A percentile compares a stretch with the other conserved stretches of the same genome.
phyloP scores from a whole-genome alignment of 30 jellyfish, hydroid and myxozoan genomes.

The Aurelia aurita complex sp. Pacific region DNA sequence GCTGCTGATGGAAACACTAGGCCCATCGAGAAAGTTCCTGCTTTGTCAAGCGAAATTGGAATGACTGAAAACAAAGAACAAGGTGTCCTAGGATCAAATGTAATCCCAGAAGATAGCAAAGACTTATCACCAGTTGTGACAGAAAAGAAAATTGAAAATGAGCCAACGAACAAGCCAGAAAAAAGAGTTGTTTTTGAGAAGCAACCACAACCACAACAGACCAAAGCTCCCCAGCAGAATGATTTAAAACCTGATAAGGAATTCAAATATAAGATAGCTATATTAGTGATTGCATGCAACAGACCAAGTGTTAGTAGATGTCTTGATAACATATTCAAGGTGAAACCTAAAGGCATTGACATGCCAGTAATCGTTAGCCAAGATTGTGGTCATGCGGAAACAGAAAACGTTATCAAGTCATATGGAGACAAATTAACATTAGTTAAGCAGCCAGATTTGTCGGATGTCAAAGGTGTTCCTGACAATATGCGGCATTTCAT shows the following conservation, averaged over 20 bases:
- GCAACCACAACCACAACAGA: not conserved
- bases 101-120: not conserved
- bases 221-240: not conserved
- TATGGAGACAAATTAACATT: conserved; percentile 83
- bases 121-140: not conserved
- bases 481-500: conserved; percentile 73
- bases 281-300: conserved; percentile 94
- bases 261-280: conserved; percentile 47
- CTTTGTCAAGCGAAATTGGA: not conserved
- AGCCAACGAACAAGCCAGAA: not conserved
- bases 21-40: no score
- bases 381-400: conserved; percentile 93
- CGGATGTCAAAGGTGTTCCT: conserved; percentile 86
- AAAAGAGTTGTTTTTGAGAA: not conserved
- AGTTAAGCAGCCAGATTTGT: conserved; percentile 91
- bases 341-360: conserved; percentile 69
- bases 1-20: not conserved
- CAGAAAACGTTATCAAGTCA: conserved; percentile 84
- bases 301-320: conserved; percentile 97
- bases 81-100: not conserved
- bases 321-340: conserved; percentile 74
- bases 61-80: not conserved
- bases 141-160: not conserved
- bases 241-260: not conserved
- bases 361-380: conserved; percentile 97